phyloP scores from a whole-genome alignment of 2,888 invertebrate species.

The Tipula lateralis region DNA sequence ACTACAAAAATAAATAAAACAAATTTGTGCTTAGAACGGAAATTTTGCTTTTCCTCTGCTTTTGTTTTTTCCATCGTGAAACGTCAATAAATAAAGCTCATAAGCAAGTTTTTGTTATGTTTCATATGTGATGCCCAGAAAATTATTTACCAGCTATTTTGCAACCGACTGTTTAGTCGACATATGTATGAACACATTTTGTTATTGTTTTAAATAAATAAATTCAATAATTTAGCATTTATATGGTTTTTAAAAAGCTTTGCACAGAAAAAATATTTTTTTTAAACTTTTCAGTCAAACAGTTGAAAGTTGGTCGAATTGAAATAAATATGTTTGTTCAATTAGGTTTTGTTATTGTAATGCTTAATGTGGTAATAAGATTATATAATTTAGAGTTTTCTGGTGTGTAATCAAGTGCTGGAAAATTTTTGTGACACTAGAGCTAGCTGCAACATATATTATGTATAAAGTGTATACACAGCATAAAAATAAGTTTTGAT shows the following conservation, averaged over 20 bases:
- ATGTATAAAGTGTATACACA: neutral
- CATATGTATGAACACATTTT: neutral
- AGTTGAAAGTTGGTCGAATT: neutral
- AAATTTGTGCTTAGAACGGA: neutral
- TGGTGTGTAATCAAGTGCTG: neutral
- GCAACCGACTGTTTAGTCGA: neutral
- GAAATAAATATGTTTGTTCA: neutral
- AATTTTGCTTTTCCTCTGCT: neutral
- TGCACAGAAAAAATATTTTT: neutral
- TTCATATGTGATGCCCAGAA: neutral
- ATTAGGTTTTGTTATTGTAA: neutral
- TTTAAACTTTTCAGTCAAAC: neutral
- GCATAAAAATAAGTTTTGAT: neutral
- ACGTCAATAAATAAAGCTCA: slow-evolving; percentile 11
- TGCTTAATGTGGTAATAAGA: neutral
- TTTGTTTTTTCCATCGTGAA: neutral
- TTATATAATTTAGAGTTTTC: neutral
- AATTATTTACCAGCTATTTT: slow-evolving; percentile 4
- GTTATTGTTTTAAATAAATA: neutral
- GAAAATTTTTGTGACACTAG: neutral
- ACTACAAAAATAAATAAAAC: neutral
- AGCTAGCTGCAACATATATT: too few relatives aligned
- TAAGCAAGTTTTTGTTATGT: neutral
- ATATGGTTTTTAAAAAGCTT: neutral
- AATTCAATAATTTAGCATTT: slow-evolving; percentile 24